Conservation (phyloP, 2,113 vertebrate genomes). For the Dromaius novaehollandiae region DNA sequence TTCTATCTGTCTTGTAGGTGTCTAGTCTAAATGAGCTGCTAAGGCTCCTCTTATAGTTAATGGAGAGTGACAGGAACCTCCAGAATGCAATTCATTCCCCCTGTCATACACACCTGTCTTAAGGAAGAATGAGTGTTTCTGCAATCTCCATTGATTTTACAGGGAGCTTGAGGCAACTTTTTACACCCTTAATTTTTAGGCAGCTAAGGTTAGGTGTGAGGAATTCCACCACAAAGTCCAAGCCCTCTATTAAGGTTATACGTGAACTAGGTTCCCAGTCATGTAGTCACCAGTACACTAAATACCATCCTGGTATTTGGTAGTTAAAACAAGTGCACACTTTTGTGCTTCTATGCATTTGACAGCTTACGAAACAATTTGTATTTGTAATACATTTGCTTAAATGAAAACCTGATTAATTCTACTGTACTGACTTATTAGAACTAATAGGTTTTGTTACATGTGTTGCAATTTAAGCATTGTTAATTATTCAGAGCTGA, state of each 20-base stretch:
- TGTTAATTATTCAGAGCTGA: constrained; percentile 69
- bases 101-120: background rate
- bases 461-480: constrained; percentile 69
- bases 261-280: background rate
- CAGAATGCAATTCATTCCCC: background rate
- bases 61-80: constrained; percentile 26
- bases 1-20: constrained; percentile 26
- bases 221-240: background rate
- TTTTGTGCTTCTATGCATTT: constrained; percentile 38
- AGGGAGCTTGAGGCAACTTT: background rate
- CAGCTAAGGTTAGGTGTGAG: background rate
- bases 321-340: constrained; percentile 18
- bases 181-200: background rate
- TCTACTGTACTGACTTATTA: constrained; percentile 65
- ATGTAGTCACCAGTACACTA: background rate
- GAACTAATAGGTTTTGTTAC: constrained; percentile 66
- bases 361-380: constrained; percentile 74
- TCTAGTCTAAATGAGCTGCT: constrained; percentile 32
- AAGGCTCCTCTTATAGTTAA: background rate
- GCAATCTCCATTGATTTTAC: background rate
- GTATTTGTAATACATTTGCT: constrained; percentile 70
- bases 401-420: constrained; percentile 73
- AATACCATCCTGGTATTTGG: background rate
- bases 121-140: background rate
- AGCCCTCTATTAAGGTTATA: background rate